phyloP scores from a whole-genome alignment of 2,888 invertebrate genomes.

The Drosophila putrida region DNA sequence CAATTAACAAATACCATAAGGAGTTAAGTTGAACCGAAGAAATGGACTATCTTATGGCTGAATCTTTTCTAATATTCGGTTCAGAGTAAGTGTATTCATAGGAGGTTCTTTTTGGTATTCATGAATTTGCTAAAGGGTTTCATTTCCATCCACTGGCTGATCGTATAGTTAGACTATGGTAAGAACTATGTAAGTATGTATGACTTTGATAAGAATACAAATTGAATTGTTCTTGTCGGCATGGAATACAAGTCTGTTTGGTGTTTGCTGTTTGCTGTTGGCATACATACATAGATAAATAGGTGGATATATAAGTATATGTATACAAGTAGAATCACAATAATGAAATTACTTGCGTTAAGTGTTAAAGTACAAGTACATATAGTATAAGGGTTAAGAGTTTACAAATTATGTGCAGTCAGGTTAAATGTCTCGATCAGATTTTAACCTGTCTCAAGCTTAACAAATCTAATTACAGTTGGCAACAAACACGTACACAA shows the following conservation, averaged over 20 bases:
- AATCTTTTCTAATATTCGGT: background rate
- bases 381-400: conserved; percentile 31
- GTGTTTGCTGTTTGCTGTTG: conserved; percentile 14
- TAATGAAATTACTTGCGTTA: conserved; percentile 69
- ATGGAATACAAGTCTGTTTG: conserved; percentile 31
- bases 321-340: conserved; percentile 61
- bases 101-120: conserved; percentile 13
- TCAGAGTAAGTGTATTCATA: conserved; percentile 8
- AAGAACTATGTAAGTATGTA: conserved; percentile 1
- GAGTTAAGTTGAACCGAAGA: background rate
- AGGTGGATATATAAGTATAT: conserved; percentile 15
- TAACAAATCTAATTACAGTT: conserved; percentile 52
- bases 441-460: conserved; percentile 34
- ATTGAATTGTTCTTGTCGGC: conserved; percentile 3
- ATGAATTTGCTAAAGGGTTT: background rate
- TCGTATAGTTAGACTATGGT: background rate
- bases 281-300: conserved; percentile 9
- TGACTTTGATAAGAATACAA: conserved; percentile 11
- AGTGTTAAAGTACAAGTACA: conserved; percentile 48
- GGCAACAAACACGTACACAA: conserved; percentile 54
- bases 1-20: conserved; percentile 16
- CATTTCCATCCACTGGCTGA: background rate
- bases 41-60: conserved; percentile 2
- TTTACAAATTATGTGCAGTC: conserved; percentile 28
- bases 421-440: conserved; percentile 16